Base-by-base conservation (phyloP, 1,140 invertebrate species). In the Zaprionus ghesquierei region DNA sequence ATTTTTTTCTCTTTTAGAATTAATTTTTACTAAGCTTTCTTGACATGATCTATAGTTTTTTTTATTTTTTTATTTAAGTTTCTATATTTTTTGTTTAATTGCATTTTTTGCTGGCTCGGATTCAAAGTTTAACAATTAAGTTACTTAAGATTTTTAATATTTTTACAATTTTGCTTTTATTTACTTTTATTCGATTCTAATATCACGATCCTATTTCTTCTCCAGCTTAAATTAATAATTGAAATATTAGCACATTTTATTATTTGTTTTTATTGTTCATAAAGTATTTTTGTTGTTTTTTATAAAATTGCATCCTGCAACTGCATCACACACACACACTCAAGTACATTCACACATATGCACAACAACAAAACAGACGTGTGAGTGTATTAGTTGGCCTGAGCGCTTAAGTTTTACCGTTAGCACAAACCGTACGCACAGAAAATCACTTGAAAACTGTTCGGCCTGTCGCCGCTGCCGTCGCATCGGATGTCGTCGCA, bases 401-500 rank as follows among this genome's bases (percentile, higher is more conserved):
- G 20, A 25, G 20, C 22, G 41, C 29, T 70, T 68, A 41, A 64
- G 33, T 61, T 71, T 75, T 81, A 78, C 81, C 81, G 81, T 65
- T 51, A 62, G 54, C 53, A 74, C 55, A 73, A 74, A 66, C 74
- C 69, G 63, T 41, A 71, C 63, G 81, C 79, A 65, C 50, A 46
- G 79, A 71, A 81, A 82, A 81, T 81, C 75, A 72, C 66, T 75
- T 81, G 70, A 77, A 79, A 84, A 77, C 61, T 79, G 77, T 80
- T 77, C 75, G 74, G 68, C 60, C 50, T 29, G 49, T 9, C n/a
- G n/a, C n/a, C n/a, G 31, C 31, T 33, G 12, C 31, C 31, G 31
- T 12, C 63, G 35, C 49, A 27, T 71, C 44, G 61, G 55, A 56
- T 44, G 31, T n/a, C 29, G 46, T 53, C 31, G 29, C 41, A 49